Base-by-base conservation (phyloP, 2,797 vertebrate species). In the Acrocephalus scirpaceus region DNA sequence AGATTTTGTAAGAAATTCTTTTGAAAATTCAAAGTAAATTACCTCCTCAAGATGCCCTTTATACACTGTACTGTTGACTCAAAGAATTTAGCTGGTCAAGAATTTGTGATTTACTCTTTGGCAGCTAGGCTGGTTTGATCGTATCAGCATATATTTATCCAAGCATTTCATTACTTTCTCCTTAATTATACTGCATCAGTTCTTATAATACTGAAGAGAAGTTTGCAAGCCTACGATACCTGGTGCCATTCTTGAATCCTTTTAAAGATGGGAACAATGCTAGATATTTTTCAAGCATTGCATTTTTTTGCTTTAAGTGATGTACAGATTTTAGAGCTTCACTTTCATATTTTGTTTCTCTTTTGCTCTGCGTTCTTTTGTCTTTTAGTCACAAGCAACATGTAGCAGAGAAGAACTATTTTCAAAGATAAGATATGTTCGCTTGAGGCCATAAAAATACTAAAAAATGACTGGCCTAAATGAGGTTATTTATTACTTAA, bases 11-110 rank as follows among this genome's bases (percentile, higher is more conserved):
- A 83, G 25, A 94, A 77, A 94, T 61, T n/a, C 65, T 83, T 92
- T 56, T 65, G 70, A 94, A 97, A 94, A 94, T 88, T 65, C 65
- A 83, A 89, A 95, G 64, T 80, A 79, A 92, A 92, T 95, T 36
- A 86, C 60, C 92, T 90, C 71, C 36, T 91, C 62, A 65, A 75
- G 65, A 86, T 77, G 53, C 29, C 65, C 51, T 88, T 92, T 83
- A 62, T 57, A 57, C 26, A 53, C 45, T 72, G 19, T 86, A 71
- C 45, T 90, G 48, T 94, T 91, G 85, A 90, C 56, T 92, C 36
- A 71, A 91, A 80, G 72, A 93, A 91, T 77, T 85, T 75, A 95
- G 58, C 48, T 89, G 71, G 53, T 80, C 77, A 89, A 62, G 69
- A 76, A 82, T 13, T 36, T 25, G 16, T 50, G 53, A 69, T 77